Evolutionary conservation across 2,113 vertebrate species (phyloP).

Genomic region (Takifugu bimaculatus): DNA sequence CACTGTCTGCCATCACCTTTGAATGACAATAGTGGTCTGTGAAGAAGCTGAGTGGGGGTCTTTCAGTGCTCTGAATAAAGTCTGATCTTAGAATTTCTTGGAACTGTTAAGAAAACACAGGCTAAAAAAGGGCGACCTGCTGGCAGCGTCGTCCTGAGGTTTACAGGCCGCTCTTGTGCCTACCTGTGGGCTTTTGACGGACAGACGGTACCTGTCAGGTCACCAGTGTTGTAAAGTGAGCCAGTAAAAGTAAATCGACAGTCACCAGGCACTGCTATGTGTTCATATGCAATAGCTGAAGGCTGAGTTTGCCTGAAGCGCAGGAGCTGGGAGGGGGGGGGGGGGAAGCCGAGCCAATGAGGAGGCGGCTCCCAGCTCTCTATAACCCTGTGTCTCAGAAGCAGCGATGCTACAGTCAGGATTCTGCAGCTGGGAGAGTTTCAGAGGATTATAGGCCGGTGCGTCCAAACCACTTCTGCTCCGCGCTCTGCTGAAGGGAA

Average conservation of each 20-base stretch:
- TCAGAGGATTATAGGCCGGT: slow-evolving; percentile 52
- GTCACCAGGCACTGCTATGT: no score
- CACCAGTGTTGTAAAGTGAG: not conserved
- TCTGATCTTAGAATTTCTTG: slow-evolving; percentile 31
- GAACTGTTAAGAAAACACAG: slow-evolving; percentile 62
- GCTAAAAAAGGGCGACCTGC: slow-evolving; percentile 56
- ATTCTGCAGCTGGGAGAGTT: slow-evolving; percentile 60
- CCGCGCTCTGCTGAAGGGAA: slow-evolving; percentile 4
- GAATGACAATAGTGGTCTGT: slow-evolving; percentile 56
- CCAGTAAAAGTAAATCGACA: slow-evolving; percentile 40
- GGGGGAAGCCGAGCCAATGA: slow-evolving; percentile 82
- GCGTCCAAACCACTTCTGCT: slow-evolving; percentile 26
- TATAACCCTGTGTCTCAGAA: slow-evolving; percentile 87
- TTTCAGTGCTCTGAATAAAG: slow-evolving; percentile 45
- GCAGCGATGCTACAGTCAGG: slow-evolving; percentile 66
- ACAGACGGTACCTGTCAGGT: not conserved
- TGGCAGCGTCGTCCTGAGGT: slow-evolving; percentile 28
- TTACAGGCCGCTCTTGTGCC: slow-evolving; percentile 16
- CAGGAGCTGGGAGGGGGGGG: slow-evolving; percentile 44
- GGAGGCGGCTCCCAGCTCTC: slow-evolving; percentile 78
- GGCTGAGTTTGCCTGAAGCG: slow-evolving; percentile 79
- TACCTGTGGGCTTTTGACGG: not conserved
- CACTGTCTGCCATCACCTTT: slow-evolving; percentile 43
- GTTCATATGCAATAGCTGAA: not conserved
- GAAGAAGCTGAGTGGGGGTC: slow-evolving; percentile 25